Percentiles rank a stretch among this genome's conserved stretches.
These are phyloP conservation scores for Sycophila sp. DNA, from an alignment of 1,140 invertebrate species.

Conservation along the genomic window DNA sequence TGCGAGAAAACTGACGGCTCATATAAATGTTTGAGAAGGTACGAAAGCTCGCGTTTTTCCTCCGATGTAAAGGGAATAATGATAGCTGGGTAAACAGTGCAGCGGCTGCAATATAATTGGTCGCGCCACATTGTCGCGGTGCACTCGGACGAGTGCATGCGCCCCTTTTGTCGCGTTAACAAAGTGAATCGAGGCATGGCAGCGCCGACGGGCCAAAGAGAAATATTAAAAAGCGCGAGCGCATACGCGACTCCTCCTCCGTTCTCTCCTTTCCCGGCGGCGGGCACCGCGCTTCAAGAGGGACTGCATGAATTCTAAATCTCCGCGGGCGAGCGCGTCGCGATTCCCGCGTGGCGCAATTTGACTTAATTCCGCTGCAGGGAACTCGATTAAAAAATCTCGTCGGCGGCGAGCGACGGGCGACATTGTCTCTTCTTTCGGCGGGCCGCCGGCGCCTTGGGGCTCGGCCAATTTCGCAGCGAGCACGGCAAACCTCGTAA, in stretches of 20 bases:
- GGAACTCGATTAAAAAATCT: constrained; percentile 55
- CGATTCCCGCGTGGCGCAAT: constrained; percentile 57
- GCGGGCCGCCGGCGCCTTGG: constrained; percentile 30
- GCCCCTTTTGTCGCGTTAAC: constrained; percentile 7
- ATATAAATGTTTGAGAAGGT: no score
- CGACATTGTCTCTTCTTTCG: constrained; percentile 55
- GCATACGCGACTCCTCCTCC: no score
- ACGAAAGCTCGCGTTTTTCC: not conserved
- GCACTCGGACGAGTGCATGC: constrained; percentile 9
- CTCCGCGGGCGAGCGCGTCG: not conserved
- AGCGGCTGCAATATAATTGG: not conserved
- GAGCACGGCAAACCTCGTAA: constrained; percentile 11
- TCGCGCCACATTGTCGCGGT: constrained; percentile 5
- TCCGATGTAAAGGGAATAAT: not conserved
- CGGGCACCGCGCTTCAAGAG: no score
- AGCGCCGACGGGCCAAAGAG: constrained; percentile 15
- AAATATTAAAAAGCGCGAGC: constrained; percentile 24
- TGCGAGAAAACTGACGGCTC: no score
- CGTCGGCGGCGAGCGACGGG: constrained; percentile 47
- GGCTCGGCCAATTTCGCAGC: not conserved
- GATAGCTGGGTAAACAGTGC: not conserved
- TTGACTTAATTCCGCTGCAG: constrained; percentile 64
- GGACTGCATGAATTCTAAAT: constrained; percentile 13
- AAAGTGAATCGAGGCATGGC: not conserved
- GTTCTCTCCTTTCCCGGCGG: no score